Evolutionary conservation across 2,888 invertebrate genomes (phyloP).

Genomic region (Sycophila texana): DNA sequence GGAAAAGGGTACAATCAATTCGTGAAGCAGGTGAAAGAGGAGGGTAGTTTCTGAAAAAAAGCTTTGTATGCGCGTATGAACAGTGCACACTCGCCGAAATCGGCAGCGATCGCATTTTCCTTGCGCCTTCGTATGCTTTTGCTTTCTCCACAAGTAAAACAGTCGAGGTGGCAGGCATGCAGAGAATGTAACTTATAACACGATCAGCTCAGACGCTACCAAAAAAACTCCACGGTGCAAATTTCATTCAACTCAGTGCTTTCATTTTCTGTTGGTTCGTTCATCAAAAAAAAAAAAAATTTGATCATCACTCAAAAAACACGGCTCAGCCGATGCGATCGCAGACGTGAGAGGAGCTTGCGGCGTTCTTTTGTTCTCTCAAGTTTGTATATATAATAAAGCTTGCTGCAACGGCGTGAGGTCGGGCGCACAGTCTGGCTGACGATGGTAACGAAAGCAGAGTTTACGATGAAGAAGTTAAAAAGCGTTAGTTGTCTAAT

Average conservation of each 20-base stretch:
- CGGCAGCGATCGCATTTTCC: background rate
- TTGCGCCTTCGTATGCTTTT: no score
- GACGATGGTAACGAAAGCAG: background rate
- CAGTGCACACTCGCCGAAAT: background rate
- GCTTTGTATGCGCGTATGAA: background rate
- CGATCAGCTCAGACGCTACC: constrained; percentile 40
- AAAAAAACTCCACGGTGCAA: constrained; percentile 47
- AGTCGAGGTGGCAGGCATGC: constrained; percentile 43
- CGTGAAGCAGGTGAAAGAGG: no score
- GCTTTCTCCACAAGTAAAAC: background rate
- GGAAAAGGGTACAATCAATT: no score
- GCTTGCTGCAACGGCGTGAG: no score
- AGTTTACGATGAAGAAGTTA: constrained; percentile 3
- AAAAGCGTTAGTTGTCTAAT: background rate
- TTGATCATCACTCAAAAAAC: no score
- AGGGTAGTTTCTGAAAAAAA: background rate
- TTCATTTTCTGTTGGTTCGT: constrained; percentile 18
- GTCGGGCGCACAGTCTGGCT: no score
- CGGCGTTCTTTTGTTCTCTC: background rate
- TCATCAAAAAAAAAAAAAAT: no score
- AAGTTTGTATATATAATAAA: no score
- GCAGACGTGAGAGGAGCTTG: constrained; percentile 6
- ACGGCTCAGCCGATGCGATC: constrained; percentile 10
- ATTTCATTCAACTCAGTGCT: constrained; percentile 51
- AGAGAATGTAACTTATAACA: constrained; percentile 18